Evolutionary conservation across 2,113 vertebrate genomes (phyloP), one percentile per base, ranked within the genome.

Genomic region (Aptenodytes patagonicus): DNA sequence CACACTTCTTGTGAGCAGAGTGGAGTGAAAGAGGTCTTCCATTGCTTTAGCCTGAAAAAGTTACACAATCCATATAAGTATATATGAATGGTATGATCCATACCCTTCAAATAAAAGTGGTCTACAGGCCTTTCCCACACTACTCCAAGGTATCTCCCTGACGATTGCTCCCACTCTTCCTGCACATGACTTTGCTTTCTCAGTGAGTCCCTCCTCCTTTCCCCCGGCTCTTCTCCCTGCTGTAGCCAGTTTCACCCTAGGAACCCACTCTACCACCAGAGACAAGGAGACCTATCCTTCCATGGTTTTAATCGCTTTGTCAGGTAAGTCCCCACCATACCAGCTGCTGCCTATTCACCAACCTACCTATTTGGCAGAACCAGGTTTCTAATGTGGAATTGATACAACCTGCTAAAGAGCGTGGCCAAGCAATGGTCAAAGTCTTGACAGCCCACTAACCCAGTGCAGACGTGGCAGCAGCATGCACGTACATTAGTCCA

Each of bases 251-350:
- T 80, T 54, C 26, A 60, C 34, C 49, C 36, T 11, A 20, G 6
- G 12, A 78, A 31, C 1, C 16, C 2, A 0, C 20, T 21, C 54
- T 24, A 1, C 4, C 12, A n/a, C 6, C 2, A 3, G 7, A 49
- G 4, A 1, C 3, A 66, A 1, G 4, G 6, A 64, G 5, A 8
- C 0, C 3, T 4, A 7, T 9, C 47, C 32, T 66, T 17, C 17
- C 32, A 8, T 6, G 4, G 10, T 49, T 80, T 84, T 46, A 75
- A 55, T 18, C 51, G n/a, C 51, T 60, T 22, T 68, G 18, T 4
- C 61, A 87, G 47, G 52, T 76, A 40, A 52, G 42, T 47, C 21
- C 47, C 34, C 52, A 40, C 12, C n/a, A 20, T 5, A 24, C 28
- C 77, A 83, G 73, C 34, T 82, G 61, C 65, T 85, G 58, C 57